phyloP scores from a whole-genome alignment of 2,113 vertebrate genomes.

The Stomatorhinus ivindoensis region DNA sequence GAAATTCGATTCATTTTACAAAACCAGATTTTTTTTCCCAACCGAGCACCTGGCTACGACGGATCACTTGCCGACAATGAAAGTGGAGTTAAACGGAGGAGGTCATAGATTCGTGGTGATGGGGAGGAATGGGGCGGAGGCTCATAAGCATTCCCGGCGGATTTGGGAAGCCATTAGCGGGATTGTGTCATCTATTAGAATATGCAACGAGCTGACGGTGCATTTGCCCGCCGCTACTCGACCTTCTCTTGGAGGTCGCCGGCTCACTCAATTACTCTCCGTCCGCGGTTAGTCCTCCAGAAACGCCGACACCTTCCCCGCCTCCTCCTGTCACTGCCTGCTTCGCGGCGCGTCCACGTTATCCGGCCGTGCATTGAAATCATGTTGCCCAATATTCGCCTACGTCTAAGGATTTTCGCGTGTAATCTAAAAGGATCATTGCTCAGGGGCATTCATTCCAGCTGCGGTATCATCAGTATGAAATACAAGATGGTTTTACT shows the following conservation, averaged over 20 bases:
- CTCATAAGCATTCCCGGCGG: constrained; percentile 35
- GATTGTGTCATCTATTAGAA: constrained; percentile 60
- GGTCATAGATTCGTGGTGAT: neutral
- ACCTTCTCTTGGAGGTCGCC: constrained; percentile 68
- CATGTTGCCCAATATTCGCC: neutral
- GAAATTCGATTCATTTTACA: neutral
- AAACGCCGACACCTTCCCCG: constrained; percentile 59
- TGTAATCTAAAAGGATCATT: neutral
- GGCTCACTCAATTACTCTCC: constrained; percentile 66
- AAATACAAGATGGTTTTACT: neutral
- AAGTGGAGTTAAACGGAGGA: neutral
- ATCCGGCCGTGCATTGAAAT: neutral
- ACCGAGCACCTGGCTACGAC: neutral
- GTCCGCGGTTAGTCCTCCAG: constrained; percentile 60
- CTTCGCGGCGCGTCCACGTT: constrained; percentile 27
- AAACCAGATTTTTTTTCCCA: neutral
- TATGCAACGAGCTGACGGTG: constrained; percentile 70
- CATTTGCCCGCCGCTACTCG: constrained; percentile 69
- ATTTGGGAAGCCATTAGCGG: constrained; percentile 49
- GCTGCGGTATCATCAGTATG: neutral
- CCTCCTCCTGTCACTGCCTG: constrained; percentile 52
- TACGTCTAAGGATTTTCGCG: neutral
- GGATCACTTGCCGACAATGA: neutral
- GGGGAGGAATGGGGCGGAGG: constrained; percentile 30
- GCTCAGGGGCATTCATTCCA: neutral